These are phyloP conservation scores for Oceanodroma tethys DNA, from an alignment of 2,113 vertebrate species.

Conservation along the genomic window DNA sequence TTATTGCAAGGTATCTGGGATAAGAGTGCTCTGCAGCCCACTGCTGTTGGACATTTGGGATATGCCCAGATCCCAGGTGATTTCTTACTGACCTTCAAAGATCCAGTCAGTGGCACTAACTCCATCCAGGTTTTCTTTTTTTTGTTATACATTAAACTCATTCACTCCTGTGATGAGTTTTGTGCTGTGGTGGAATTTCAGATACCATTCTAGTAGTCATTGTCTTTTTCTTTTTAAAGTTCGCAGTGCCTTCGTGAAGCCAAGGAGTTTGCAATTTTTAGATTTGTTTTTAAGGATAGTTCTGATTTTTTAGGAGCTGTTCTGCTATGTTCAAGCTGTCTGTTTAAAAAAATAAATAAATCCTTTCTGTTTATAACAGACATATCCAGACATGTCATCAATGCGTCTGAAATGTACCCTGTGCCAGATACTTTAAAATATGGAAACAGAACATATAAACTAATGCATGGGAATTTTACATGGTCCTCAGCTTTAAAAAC, in stretches of 20 bases:
- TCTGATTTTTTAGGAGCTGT: not conserved
- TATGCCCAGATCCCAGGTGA: not conserved
- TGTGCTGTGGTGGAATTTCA: not conserved
- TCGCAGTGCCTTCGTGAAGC: not conserved
- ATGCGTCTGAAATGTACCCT: constrained; percentile 72
- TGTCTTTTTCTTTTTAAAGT: not conserved
- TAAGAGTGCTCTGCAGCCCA: not conserved
- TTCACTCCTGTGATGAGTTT: not conserved
- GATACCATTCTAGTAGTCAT: not conserved
- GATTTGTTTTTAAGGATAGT: not conserved
- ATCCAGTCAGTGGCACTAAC: not conserved
- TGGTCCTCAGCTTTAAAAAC: constrained; percentile 85
- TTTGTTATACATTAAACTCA: not conserved
- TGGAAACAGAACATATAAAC: constrained; percentile 82
- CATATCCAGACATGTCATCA: constrained; percentile 29
- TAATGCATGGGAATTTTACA: constrained; percentile 87
- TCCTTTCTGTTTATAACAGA: constrained; percentile 58
- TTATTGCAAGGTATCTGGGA: not conserved
- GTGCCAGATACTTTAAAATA: constrained; percentile 82
- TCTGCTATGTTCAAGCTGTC: not conserved
- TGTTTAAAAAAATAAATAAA: not conserved
- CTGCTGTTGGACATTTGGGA: not conserved
- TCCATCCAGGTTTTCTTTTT: not conserved
- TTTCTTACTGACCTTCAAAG: not conserved
- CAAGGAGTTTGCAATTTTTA: not conserved